These are phyloP conservation scores for Chelon auratus DNA, from an alignment of 2,797 vertebrate genomes.

Conservation along the genomic window DNA sequence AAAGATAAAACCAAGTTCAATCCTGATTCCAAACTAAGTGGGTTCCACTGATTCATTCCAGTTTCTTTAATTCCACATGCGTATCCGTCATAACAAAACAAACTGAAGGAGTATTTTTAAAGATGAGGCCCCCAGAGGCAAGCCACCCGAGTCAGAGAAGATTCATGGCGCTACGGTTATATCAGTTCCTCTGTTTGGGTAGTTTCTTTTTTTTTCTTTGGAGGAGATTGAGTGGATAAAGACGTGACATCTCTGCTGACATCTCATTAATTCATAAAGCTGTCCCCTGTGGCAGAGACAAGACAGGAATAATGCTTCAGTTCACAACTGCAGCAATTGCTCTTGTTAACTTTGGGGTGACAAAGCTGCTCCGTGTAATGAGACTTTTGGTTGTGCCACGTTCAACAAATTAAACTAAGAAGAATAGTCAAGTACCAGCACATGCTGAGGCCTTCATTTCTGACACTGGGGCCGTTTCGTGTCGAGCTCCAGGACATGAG, in stretches of 20 bases:
- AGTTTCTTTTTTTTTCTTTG: constrained; percentile 49
- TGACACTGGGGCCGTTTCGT: constrained; percentile 3
- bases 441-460: background rate
- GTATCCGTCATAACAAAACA: constrained; percentile 48
- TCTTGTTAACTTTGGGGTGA: constrained; percentile 60
- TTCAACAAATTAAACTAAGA: constrained; percentile 34
- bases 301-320: constrained; percentile 57
- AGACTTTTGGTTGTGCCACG: constrained; percentile 37
- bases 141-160: constrained; percentile 47
- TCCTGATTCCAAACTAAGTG: background rate
- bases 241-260: constrained; percentile 73
- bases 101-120: constrained; percentile 46
- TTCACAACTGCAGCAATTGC: constrained; percentile 48
- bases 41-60: background rate
- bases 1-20: background rate
- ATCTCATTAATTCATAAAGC: constrained; percentile 77
- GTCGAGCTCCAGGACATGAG: constrained; percentile 31
- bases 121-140: constrained; percentile 35
- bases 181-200: constrained; percentile 36
- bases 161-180: constrained; percentile 38
- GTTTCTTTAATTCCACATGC: constrained; percentile 24
- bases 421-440: constrained; percentile 20
- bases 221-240: constrained; percentile 74
- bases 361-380: constrained; percentile 51
- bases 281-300: constrained; percentile 61